A percentile compares a stretch with the other conserved stretches of the same genome.
Evolutionary conservation across 2,797 vertebrate genomes (phyloP).

Genomic region (Cheirogaleus major): DNA sequence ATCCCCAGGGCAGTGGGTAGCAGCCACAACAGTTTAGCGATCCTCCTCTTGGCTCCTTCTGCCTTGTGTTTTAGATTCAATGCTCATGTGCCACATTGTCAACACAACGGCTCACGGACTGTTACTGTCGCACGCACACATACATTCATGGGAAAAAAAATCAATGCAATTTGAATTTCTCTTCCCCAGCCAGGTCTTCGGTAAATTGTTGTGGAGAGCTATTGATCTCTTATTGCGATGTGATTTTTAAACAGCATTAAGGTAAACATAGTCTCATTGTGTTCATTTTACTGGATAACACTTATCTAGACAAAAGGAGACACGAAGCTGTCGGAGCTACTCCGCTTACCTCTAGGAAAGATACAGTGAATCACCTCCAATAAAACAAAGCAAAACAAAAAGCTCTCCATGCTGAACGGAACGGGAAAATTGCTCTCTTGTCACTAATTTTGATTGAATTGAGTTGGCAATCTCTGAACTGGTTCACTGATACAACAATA

Average conservation of each 20-base stretch:
- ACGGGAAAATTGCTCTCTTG: slow-evolving; percentile 80
- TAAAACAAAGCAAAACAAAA: slow-evolving; percentile 80
- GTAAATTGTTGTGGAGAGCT: slow-evolving; percentile 85
- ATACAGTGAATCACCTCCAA: slow-evolving; percentile 73
- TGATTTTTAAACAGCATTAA: slow-evolving; percentile 81
- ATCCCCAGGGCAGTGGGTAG: neutral
- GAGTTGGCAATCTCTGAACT: slow-evolving; percentile 75
- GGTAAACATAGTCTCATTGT: slow-evolving; percentile 82
- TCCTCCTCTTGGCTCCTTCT: slow-evolving; percentile 34
- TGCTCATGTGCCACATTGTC: slow-evolving; percentile 50
- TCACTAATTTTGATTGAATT: slow-evolving; percentile 85
- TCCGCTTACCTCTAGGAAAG: slow-evolving; percentile 74
- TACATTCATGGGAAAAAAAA: slow-evolving; percentile 47
- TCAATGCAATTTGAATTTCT: slow-evolving; percentile 86
- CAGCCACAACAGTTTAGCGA: fast-evolving
- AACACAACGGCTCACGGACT: neutral
- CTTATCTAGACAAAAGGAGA: slow-evolving; percentile 85
- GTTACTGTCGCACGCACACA: neutral
- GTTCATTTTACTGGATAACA: slow-evolving; percentile 81
- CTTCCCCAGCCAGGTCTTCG: slow-evolving; percentile 75
- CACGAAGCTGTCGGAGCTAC: neutral
- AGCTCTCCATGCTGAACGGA: slow-evolving; percentile 71
- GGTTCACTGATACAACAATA: slow-evolving; percentile 73
- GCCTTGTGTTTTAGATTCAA: slow-evolving; percentile 45
- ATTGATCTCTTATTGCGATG: slow-evolving; percentile 85